phyloP scores from a whole-genome alignment of 2,113 vertebrate species.

The Ploceus nigricollis region DNA sequence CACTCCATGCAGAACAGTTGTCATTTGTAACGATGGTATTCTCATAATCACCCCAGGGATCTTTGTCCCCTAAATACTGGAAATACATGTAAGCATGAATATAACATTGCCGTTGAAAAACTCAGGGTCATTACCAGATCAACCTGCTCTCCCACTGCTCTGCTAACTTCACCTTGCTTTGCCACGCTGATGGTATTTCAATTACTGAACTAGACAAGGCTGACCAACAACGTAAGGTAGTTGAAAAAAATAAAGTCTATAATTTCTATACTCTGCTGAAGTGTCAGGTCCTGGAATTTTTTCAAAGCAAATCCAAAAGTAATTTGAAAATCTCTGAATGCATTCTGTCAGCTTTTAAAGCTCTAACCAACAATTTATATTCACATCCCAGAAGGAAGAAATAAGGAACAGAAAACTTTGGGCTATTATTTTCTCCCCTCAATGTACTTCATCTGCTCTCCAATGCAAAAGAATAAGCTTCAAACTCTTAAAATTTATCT shows the following conservation, averaged over 20 bases:
- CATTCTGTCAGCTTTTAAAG: background rate
- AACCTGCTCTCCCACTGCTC: background rate
- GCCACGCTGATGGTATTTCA: background rate
- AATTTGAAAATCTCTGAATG: background rate
- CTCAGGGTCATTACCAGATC: background rate
- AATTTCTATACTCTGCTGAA: background rate
- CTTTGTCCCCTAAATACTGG: background rate
- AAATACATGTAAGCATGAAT: background rate
- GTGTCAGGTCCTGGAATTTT: background rate
- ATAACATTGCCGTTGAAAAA: background rate
- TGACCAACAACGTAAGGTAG: background rate
- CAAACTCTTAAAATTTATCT: background rate
- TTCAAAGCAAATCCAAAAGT: background rate
- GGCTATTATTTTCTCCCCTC: background rate
- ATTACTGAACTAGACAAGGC: background rate
- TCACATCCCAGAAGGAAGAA: background rate
- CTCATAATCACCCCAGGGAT: background rate
- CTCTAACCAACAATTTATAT: background rate
- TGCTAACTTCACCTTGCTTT: background rate
- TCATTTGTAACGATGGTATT: background rate
- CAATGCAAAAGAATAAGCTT: background rate
- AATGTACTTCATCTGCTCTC: background rate
- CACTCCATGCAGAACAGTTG: accelerated
- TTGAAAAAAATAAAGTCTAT: background rate
- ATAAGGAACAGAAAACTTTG: background rate